Evolutionary conservation across 1,140 invertebrate species (phyloP), one percentile per base, ranked within the genome.

Genomic region (Cyclargus thomasi): DNA sequence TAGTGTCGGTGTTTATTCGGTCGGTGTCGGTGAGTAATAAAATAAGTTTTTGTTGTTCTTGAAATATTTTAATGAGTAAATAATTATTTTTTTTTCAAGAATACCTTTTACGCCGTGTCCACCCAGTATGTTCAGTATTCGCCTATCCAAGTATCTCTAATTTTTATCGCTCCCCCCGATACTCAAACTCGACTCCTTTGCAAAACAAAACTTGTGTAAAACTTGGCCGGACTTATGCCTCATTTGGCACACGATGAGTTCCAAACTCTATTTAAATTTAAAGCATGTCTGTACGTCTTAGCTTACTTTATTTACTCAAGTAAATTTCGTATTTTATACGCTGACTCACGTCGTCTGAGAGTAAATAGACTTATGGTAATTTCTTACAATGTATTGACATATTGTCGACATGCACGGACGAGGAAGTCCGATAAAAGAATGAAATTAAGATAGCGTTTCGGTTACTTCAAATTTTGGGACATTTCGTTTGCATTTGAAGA

Each of bases 231-330:
- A 70, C 72, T 74, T 70, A 75, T 74, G 75, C 71, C 77, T 77
- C 77, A 79, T 79, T 77, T 79, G 70, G 75, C 77, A 70, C 69
- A 69, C 59, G 71, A 75, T 73, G 69, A 72, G 71, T 75, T 78
- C 63, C 67, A 22, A 69, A 77, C 67, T 74, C 71, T 67, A 75
- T 79, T 77, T 73, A 74, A 79, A 77, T 77, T 73, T 73, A 70
- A 59, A 70, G 65, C 69, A 70, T 68, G 65, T 70, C 68, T 73
- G 67, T 65, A 57, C 23, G 23, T 53, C 65, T 66, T 59, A 55
- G 23, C 65, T 66, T 59, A 59, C 55, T 67, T 67, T 67, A 67
- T 67, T 67, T 67, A 67, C 23, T 67, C 57, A 62, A 67, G 65
- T 67, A 67, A 67, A 67, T 62, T 62, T 67, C 57, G 65, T 57